Percentiles rank a stretch among this genome's conserved stretches.
phyloP scores from a whole-genome alignment of 1,140 invertebrate genomes.

The Ips nitidus region DNA sequence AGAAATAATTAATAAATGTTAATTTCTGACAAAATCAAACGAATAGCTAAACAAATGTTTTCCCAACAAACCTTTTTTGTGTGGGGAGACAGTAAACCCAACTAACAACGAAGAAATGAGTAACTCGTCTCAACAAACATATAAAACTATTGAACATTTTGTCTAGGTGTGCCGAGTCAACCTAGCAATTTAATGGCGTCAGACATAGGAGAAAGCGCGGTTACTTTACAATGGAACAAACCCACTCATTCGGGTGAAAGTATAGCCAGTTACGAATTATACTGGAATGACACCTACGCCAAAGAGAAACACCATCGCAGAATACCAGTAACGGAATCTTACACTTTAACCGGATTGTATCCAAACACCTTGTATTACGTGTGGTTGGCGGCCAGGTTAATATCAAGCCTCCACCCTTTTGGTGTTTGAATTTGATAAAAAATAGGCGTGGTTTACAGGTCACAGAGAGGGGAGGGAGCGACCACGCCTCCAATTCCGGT shows the following conservation, averaged over 20 bases:
- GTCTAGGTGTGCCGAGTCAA: constrained; percentile 88
- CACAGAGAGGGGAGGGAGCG: constrained; percentile 89
- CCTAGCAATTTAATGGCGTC: constrained; percentile 84
- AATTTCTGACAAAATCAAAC: no score
- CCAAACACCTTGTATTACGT: constrained; percentile 96
- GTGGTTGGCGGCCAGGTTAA: constrained; percentile 82
- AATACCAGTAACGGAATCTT: constrained; percentile 80
- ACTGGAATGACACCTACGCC: constrained; percentile 96
- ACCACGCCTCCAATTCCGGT: constrained; percentile 92
- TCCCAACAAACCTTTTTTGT: no score
- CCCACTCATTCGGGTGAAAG: constrained; percentile 88
- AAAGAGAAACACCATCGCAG: constrained; percentile 72
- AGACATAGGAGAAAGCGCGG: constrained; percentile 79
- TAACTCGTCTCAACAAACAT: no score
- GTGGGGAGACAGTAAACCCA: no score
- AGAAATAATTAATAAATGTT: background rate
- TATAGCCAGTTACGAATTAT: constrained; percentile 93
- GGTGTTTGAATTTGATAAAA: no score
- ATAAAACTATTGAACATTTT: background rate
- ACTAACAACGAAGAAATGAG: no score
- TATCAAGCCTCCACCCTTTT: no score
- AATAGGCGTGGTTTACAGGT: constrained; percentile 47
- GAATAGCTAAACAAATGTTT: no score
- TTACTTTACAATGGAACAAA: constrained; percentile 86
- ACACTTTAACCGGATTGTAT: constrained; percentile 83